Conservation (phyloP, 2,113 vertebrate species). For the Theropithecus gelada region DNA sequence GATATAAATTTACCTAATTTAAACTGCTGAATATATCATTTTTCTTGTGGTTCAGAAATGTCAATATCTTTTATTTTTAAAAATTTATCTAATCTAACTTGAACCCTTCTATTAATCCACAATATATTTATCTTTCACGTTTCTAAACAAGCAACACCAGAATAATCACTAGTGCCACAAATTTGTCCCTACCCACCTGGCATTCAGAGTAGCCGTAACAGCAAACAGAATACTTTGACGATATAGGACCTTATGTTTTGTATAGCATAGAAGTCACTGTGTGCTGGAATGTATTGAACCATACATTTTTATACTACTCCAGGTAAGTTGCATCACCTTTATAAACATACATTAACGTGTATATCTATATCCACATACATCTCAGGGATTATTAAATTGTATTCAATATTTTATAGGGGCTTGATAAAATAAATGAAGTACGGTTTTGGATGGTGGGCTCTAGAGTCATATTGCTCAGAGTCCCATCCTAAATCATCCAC, state of each 20-base stretch:
- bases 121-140: background rate
- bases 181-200: background rate
- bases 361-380: background rate
- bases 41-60: background rate
- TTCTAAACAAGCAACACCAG: background rate
- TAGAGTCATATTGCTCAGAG: background rate
- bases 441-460: background rate
- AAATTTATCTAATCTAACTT: background rate
- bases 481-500: background rate
- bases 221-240: background rate
- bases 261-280: background rate
- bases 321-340: background rate
- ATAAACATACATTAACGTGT: background rate
- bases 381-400: background rate
- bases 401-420: background rate
- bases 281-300: background rate
- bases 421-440: background rate
- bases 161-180: background rate
- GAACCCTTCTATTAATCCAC: background rate
- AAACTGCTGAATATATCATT: background rate
- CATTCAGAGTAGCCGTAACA: background rate
- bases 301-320: background rate
- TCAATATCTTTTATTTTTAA: background rate
- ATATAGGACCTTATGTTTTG: background rate
- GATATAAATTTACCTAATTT: background rate